Percentiles rank a stretch among this genome's conserved stretches.
These are phyloP conservation scores for Chrysomallon squamiferum DNA, from an alignment of 1,140 invertebrate species.

Conservation along the genomic window DNA sequence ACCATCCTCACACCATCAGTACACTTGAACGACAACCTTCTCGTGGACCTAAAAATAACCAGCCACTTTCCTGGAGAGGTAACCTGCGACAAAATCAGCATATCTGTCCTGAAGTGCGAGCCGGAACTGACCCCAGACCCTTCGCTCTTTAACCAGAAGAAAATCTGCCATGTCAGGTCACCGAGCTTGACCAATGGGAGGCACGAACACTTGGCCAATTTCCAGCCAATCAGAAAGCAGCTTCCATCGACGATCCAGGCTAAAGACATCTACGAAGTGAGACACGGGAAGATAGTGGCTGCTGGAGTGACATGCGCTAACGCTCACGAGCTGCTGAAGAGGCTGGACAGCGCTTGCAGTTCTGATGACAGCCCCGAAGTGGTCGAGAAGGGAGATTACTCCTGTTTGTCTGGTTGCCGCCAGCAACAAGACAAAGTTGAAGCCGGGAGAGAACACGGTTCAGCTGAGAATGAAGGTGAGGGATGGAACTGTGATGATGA, in stretches of 20 bases:
- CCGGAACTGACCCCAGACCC: not conserved
- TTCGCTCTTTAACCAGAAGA: not conserved
- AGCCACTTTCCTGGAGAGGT: constrained; percentile 66
- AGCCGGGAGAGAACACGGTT: constrained; percentile 41
- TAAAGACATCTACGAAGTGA: constrained; percentile 76
- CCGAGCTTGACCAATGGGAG: constrained; percentile 35
- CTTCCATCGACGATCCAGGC: constrained; percentile 68
- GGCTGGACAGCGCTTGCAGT: constrained; percentile 61
- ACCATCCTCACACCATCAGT: constrained; percentile 35
- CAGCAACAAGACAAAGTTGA: constrained; percentile 20
- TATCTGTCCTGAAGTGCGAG: not conserved
- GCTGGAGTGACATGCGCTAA: constrained; percentile 60
- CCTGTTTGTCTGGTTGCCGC: constrained; percentile 9
- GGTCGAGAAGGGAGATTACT: constrained; percentile 21
- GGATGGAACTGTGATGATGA: too few relatives aligned
- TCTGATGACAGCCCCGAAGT: not conserved
- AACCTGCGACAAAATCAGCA: constrained; percentile 23
- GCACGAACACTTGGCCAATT: constrained; percentile 35
- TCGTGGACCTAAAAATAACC: constrained; percentile 68
- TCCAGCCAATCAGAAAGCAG: constrained; percentile 30
- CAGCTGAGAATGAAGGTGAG: constrained; percentile 26
- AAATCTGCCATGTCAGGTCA: not conserved
- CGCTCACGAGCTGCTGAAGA: constrained; percentile 49
- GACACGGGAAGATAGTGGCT: constrained; percentile 71
- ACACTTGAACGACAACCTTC: constrained; percentile 69